Percentiles rank a stretch among this genome's conserved stretches.
Evolutionary conservation across 2,797 vertebrate species (phyloP).

Genomic region (Zenarchopterus dispar): DNA sequence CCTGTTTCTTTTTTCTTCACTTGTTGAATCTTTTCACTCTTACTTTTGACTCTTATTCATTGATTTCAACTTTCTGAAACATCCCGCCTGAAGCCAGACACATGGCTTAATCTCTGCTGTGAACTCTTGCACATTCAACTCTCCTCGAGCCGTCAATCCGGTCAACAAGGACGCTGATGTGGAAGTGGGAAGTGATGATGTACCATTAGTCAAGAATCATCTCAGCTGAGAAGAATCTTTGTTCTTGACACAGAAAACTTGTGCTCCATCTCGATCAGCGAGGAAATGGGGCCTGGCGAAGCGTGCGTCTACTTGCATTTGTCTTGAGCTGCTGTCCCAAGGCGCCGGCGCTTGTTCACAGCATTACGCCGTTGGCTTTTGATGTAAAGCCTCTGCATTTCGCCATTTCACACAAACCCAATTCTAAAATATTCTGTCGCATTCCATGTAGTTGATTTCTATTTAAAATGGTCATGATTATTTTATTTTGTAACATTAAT

Average conservation of each 20-base stretch:
- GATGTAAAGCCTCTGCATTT: conserved; percentile 73
- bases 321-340: conserved; percentile 65
- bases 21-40: conserved; percentile 32
- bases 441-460: conserved; percentile 83
- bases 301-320: conserved; percentile 72
- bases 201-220: conserved; percentile 71
- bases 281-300: conserved; percentile 71
- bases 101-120: conserved; percentile 39
- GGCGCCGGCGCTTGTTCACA: conserved; percentile 56
- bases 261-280: conserved; percentile 75
- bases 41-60: conserved; percentile 9
- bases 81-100: conserved; percentile 15
- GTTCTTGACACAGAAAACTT: conserved; percentile 80
- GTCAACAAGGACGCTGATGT: conserved; percentile 48
- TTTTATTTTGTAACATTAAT: conserved; percentile 94
- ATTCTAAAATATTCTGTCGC: conserved; percentile 80
- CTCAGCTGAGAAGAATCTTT: conserved; percentile 71
- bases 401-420: conserved; percentile 71
- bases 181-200: conserved; percentile 56
- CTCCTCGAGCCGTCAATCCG: conserved; percentile 54
- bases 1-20: conserved; percentile 49
- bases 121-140: conserved; percentile 21
- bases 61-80: conserved; percentile 21
- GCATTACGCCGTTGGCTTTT: conserved; percentile 62
- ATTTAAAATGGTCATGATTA: conserved; percentile 94